A percentile compares a stretch with the other conserved stretches of the same genome.
Evolutionary conservation across 2,113 vertebrate genomes (phyloP).

Genomic region (Naja naja): DNA sequence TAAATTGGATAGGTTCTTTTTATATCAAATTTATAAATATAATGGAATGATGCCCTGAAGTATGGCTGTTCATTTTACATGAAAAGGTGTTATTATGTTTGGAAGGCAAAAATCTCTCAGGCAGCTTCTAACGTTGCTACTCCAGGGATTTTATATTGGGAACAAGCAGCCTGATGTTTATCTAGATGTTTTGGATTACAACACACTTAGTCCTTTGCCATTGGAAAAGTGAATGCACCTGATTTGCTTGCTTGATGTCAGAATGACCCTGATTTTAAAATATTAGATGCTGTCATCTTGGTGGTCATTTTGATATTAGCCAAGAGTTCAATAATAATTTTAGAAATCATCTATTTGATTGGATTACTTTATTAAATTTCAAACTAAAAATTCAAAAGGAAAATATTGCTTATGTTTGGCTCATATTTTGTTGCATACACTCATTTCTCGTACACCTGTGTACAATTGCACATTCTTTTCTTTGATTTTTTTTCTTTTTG

Average conservation of each 20-base stretch:
- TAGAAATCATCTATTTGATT: slow-evolving; percentile 54
- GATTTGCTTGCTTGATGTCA: slow-evolving; percentile 3
- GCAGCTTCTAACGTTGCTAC: neutral
- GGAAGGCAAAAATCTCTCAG: neutral
- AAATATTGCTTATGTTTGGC: neutral
- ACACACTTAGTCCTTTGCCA: neutral
- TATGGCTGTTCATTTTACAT: slow-evolving; percentile 36
- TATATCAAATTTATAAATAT: slow-evolving; percentile 52
- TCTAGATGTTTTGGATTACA: neutral
- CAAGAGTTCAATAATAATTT: slow-evolving; percentile 43
- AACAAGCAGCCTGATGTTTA: neutral
- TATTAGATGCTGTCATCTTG: slow-evolving; percentile 20
- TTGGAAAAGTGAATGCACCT: neutral
- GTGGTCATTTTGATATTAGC: slow-evolving; percentile 12
- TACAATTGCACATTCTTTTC: neutral
- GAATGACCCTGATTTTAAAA: slow-evolving; percentile 42
- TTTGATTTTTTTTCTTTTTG: neutral
- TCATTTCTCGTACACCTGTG: slow-evolving; percentile 23
- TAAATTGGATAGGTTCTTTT: slow-evolving; percentile 37
- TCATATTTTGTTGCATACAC: slow-evolving; percentile 29
- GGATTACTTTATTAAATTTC: slow-evolving; percentile 35
- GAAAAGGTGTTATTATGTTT: neutral
- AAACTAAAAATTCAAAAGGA: slow-evolving; percentile 48
- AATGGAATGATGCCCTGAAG: slow-evolving; percentile 4
- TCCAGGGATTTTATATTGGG: neutral